Evolutionary conservation across 1,140 invertebrate genomes (phyloP), one percentile per base, ranked within the genome.

Genomic region (Drosophila jambulina): DNA sequence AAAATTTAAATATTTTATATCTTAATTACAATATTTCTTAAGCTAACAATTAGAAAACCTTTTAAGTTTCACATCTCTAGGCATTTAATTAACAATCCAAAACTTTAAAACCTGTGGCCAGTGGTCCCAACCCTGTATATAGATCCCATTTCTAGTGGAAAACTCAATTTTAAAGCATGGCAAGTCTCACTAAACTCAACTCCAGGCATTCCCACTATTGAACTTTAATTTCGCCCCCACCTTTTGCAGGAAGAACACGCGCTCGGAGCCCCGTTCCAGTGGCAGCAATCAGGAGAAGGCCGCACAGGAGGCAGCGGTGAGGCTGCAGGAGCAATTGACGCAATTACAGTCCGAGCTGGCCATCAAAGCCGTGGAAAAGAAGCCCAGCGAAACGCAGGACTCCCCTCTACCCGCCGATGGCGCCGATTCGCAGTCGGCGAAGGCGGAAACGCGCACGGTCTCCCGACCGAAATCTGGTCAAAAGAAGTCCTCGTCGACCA

Each of bases 181-280:
- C 32, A 23, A 54, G 13, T n/a, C 23, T 17, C 13, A 8, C 51
- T 21, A 23, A 36, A 23, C 13, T 12, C 13, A 34, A 54, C 13
- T 36, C 17, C 19, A 10, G 32, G 15, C 15, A 6, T 10, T 9
- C 13, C 15, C 3, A 56, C 36, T 34, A 45, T 62, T 62, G 91
- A 68, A 78, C 72, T 71, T 62, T 62, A 88, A 84, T 84, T 80
- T 53, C 57, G 48, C 72, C 48, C 70, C 72, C 9, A 61, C 53
- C 19, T 49, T 56, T 91, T 69, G 64, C 81, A 93, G 92, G 57
- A 92, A 92, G 77, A 92, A 92, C 67, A 92, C 91, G 27, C 83
- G 82, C 58, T 92, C 91, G 15, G 91, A 92, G 56, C 91, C 91
- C 19, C 80, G 91, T 54, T 68, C 77, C 69, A 56, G 85, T 48